Evolutionary conservation across 1,140 invertebrate genomes (phyloP).

Genomic region (Spodoptera frugiperda): DNA sequence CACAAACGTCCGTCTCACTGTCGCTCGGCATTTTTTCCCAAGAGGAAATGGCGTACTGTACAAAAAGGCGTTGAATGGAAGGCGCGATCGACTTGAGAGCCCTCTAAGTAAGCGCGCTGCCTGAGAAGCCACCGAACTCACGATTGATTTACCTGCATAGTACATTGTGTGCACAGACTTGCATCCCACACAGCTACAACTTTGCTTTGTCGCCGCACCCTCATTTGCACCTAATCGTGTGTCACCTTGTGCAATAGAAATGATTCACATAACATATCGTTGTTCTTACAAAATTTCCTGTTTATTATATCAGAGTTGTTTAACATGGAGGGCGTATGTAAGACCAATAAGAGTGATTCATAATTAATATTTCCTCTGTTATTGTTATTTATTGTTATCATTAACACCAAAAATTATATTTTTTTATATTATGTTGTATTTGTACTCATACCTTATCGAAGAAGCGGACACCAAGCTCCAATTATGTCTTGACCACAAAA

Average conservation of each 20-base stretch:
- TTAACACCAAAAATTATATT: no score
- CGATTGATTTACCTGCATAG: constrained; percentile 36
- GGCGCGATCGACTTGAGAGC: constrained; percentile 42
- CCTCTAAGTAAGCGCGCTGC: constrained; percentile 22
- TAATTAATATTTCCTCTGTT: no score
- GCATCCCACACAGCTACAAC: background rate
- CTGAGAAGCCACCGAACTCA: constrained; percentile 45
- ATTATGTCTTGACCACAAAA: constrained; percentile 6
- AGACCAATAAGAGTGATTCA: no score
- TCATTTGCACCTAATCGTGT: constrained; percentile 6
- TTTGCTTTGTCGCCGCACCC: background rate
- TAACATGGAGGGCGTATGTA: no score
- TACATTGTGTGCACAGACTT: constrained; percentile 27
- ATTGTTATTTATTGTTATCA: no score
- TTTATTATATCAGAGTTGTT: no score
- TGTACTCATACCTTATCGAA: background rate
- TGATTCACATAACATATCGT: background rate
- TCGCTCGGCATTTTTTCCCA: constrained; percentile 28
- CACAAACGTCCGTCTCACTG: constrained; percentile 25
- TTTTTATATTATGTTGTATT: background rate
- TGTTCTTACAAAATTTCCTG: background rate
- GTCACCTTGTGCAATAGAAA: constrained; percentile 3
- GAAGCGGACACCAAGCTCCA: constrained; percentile 3
- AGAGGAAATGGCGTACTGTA: constrained; percentile 44
- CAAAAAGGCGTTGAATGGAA: constrained; percentile 47